A percentile compares a stretch with the other conserved stretches of the same genome.
Evolutionary conservation across 2,113 vertebrate genomes (phyloP).

Genomic region (Gavia stellata): DNA sequence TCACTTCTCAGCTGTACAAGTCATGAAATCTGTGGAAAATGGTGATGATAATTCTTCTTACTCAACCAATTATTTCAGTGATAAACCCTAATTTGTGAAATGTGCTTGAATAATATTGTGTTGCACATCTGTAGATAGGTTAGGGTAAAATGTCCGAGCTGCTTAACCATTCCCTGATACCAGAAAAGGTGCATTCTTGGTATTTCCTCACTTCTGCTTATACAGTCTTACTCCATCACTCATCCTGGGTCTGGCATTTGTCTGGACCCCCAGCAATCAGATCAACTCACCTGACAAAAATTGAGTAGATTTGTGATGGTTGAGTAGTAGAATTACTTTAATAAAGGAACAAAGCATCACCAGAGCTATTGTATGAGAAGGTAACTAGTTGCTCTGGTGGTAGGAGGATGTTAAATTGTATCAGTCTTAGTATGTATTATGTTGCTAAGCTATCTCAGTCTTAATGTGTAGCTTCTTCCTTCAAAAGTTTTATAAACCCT

Average conservation of each 20-base stretch:
- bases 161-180: neutral
- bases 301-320: neutral
- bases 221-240: neutral
- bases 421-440: neutral
- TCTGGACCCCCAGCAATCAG: neutral
- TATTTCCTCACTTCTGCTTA: neutral
- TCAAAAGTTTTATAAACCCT: neutral
- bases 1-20: neutral
- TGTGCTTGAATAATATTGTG: neutral
- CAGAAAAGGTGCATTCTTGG: neutral
- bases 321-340: neutral
- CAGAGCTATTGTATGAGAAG: neutral
- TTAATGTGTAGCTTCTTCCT: neutral
- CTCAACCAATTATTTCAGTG: neutral
- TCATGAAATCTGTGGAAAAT: neutral
- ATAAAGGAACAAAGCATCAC: neutral
- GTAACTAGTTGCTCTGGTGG: neutral
- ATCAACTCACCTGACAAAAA: neutral
- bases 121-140: neutral
- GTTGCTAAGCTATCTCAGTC: neutral
- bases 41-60: neutral
- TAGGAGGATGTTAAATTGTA: neutral
- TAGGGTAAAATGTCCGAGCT: neutral
- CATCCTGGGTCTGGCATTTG: neutral
- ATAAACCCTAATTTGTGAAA: neutral